phyloP scores from a whole-genome alignment of 2,113 vertebrate species.

The Gambusia holbrooki region DNA sequence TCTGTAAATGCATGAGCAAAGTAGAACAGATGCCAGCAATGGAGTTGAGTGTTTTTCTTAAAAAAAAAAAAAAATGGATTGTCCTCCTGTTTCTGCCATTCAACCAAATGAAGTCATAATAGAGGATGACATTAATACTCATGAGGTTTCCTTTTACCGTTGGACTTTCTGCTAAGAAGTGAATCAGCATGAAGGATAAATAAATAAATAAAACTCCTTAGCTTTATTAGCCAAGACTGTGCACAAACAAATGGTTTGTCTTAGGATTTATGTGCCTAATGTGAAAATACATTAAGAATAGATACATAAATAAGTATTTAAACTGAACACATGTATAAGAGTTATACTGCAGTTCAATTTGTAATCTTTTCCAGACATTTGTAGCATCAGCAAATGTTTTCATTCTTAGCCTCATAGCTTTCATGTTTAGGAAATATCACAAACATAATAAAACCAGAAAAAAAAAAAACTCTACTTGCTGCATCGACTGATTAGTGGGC shows the following conservation, averaged over 20 bases:
- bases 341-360: constrained; percentile 47
- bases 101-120: constrained; percentile 73
- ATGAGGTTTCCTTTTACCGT: constrained; percentile 63
- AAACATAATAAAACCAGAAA: constrained; percentile 32
- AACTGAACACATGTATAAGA: constrained; percentile 31
- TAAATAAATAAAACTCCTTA: background rate
- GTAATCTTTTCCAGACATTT: constrained; percentile 33
- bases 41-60: constrained; percentile 61
- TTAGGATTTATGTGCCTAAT: background rate
- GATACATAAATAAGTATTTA: background rate
- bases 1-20: constrained; percentile 44
- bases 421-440: constrained; percentile 10
- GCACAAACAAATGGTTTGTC: background rate
- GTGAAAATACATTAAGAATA: background rate
- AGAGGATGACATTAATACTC: constrained; percentile 65
- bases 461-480: constrained; percentile 14
- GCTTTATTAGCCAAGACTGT: background rate
- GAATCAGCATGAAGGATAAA: constrained; percentile 33
- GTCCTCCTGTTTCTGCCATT: constrained; percentile 77
- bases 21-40: constrained; percentile 46
- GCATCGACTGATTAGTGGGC: constrained; percentile 45
- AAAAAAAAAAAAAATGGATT: constrained; percentile 58
- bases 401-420: background rate
- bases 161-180: constrained; percentile 57
- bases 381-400: background rate